These are phyloP conservation scores for Drosophila murphyi DNA, from an alignment of 1,140 invertebrate genomes.

Conservation along the genomic window DNA sequence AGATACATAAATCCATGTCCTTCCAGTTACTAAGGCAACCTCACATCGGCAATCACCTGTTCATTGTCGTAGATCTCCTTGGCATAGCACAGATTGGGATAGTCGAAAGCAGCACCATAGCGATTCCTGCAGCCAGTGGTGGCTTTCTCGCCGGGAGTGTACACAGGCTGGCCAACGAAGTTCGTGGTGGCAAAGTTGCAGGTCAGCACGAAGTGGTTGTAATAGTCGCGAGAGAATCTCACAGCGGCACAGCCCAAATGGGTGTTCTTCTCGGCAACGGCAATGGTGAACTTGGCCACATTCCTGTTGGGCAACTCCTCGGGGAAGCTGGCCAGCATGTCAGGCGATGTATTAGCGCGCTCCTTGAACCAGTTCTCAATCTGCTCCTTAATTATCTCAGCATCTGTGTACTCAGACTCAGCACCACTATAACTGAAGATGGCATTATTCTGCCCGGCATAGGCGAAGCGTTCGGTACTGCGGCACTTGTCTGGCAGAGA, in stretches of 20 bases:
- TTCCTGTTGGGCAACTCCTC: conserved; percentile 53
- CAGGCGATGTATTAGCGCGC: conserved; percentile 49
- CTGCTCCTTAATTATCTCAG: conserved; percentile 67
- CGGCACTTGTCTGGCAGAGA: conserved; percentile 69
- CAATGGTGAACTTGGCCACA: conserved; percentile 60
- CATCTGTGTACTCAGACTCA: conserved; percentile 62
- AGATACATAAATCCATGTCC: no score
- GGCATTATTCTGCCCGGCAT: conserved; percentile 71
- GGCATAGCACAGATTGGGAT: conserved; percentile 57
- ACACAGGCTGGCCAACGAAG: conserved; percentile 46
- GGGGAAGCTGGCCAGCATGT: conserved; percentile 62
- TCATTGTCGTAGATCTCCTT: conserved; percentile 74
- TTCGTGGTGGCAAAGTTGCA: conserved; percentile 54
- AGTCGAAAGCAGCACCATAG: conserved; percentile 50
- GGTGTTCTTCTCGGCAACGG: conserved; percentile 50
- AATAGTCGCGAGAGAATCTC: conserved; percentile 42
- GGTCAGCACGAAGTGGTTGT: conserved; percentile 49
- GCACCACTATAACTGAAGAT: conserved; percentile 65
- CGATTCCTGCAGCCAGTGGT: conserved; percentile 46
- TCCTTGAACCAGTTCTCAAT: conserved; percentile 71
- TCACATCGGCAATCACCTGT: conserved; percentile 48
- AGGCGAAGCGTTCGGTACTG: conserved; percentile 71
- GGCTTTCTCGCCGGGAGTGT: conserved; percentile 45
- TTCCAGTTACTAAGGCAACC: conserved; percentile 13
- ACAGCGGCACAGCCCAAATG: conserved; percentile 66